Conservation (phyloP, 1,140 invertebrate species). For the Philopotamus ludificatus region DNA sequence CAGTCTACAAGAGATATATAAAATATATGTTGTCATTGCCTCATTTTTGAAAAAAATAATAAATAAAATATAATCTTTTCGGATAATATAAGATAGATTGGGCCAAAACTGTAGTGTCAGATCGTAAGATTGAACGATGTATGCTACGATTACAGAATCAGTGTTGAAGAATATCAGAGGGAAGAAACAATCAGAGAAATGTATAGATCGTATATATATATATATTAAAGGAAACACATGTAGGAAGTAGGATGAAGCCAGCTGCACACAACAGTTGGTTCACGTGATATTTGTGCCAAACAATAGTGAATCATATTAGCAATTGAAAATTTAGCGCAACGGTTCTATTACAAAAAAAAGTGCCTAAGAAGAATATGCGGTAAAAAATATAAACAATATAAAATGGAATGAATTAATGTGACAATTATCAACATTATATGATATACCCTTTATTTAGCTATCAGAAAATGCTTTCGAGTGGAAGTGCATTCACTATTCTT, state of each 20-base stretch:
- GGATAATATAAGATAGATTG: too few relatives aligned
- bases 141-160: too few relatives aligned
- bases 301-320: conserved; percentile 66
- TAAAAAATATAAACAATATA: not conserved
- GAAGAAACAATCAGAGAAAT: too few relatives aligned
- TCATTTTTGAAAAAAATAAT: too few relatives aligned
- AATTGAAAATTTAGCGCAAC: not conserved
- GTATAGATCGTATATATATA: too few relatives aligned
- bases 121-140: too few relatives aligned
- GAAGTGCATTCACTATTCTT: conserved; percentile 60
- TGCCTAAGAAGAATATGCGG: not conserved
- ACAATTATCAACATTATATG: too few relatives aligned
- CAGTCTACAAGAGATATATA: too few relatives aligned
- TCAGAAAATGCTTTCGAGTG: conserved; percentile 39
- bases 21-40: too few relatives aligned
- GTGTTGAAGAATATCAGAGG: too few relatives aligned
- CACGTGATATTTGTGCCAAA: conserved; percentile 64
- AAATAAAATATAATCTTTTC: too few relatives aligned
- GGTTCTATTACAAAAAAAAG: not conserved
- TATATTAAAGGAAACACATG: not conserved
- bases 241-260: conserved; percentile 11
- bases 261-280: conserved; percentile 21
- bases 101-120: too few relatives aligned
- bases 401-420: not conserved
- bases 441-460: conserved; percentile 13